Evolutionary conservation across 2,888 invertebrate genomes (phyloP).

Genomic region (Hydriomena furcata): DNA sequence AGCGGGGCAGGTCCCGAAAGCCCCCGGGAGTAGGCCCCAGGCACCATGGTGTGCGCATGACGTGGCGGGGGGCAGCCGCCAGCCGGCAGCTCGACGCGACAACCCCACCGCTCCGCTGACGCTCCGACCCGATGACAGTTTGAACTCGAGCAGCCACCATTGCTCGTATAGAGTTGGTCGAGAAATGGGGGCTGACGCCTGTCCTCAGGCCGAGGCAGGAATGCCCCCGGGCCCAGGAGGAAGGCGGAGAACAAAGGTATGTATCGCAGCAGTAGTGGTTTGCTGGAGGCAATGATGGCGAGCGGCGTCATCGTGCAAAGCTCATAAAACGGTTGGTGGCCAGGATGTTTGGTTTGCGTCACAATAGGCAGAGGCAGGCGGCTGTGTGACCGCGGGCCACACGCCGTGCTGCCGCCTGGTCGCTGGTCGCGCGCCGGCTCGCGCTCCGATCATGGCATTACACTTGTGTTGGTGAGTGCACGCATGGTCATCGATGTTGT

Average conservation of each 20-base stretch:
- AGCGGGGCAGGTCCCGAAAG: constrained; percentile 38
- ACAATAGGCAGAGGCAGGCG: constrained; percentile 38
- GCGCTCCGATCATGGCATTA: constrained; percentile 43
- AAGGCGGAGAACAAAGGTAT: constrained; percentile 89
- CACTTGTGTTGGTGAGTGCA: constrained; percentile 79
- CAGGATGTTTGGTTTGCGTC: constrained; percentile 59
- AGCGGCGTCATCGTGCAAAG: constrained; percentile 42
- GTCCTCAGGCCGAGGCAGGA: constrained; percentile 98
- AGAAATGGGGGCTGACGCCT: constrained; percentile 99
- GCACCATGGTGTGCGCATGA: constrained; percentile 50
- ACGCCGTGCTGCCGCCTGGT: constrained; percentile 43
- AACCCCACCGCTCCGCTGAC: constrained; percentile 54
- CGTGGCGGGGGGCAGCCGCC: constrained; percentile 53
- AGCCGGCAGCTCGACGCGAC: constrained; percentile 53
- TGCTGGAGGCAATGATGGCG: constrained; percentile 39
- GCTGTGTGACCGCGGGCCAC: constrained; percentile 38
- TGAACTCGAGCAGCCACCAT: constrained; percentile 91
- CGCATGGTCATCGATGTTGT: constrained; percentile 34
- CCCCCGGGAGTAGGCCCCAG: constrained; percentile 54
- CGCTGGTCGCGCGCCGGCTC: constrained; percentile 45
- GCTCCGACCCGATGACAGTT: constrained; percentile 77
- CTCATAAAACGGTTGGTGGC: constrained; percentile 56
- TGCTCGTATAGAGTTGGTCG: constrained; percentile 98
- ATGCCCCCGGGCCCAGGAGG: constrained; percentile 91
- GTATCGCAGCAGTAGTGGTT: constrained; percentile 41